phyloP scores from a whole-genome alignment of 2,113 vertebrate species.

The Sinocyclocheilus rhinocerous region DNA sequence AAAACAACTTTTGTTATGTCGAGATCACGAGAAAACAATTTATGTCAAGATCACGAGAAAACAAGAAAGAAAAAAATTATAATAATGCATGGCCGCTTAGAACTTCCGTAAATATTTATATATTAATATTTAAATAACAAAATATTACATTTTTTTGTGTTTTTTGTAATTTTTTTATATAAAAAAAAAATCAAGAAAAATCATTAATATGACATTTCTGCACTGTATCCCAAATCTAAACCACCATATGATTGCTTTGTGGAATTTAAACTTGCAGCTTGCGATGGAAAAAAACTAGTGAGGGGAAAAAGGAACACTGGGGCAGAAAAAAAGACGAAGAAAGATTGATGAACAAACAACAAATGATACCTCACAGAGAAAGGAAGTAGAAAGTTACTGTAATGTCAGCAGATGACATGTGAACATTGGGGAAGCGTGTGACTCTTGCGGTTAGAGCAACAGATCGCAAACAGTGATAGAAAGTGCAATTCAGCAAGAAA shows the following conservation, averaged over 20 bases:
- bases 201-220: not conserved
- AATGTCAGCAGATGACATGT: conserved; percentile 21
- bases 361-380: not conserved
- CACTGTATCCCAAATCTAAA: not conserved
- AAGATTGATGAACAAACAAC: not conserved
- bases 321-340: not conserved
- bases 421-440: not conserved
- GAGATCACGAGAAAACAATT: no score
- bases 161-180: no score
- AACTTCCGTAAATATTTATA: no score
- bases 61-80: no score
- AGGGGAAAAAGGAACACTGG: not conserved
- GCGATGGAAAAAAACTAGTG: not conserved
- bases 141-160: no score
- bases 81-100: no score
- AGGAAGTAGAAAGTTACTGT: not conserved
- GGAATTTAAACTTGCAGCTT: not conserved
- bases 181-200: no score
- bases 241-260: not conserved
- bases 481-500: conserved; percentile 31
- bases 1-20: no score
- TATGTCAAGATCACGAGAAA: no score
- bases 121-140: no score
- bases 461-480: conserved; percentile 11
- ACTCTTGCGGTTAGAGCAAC: conserved; percentile 2